Conservation (phyloP, 2,797 vertebrate species). For the Cryptoprocta ferox region DNA sequence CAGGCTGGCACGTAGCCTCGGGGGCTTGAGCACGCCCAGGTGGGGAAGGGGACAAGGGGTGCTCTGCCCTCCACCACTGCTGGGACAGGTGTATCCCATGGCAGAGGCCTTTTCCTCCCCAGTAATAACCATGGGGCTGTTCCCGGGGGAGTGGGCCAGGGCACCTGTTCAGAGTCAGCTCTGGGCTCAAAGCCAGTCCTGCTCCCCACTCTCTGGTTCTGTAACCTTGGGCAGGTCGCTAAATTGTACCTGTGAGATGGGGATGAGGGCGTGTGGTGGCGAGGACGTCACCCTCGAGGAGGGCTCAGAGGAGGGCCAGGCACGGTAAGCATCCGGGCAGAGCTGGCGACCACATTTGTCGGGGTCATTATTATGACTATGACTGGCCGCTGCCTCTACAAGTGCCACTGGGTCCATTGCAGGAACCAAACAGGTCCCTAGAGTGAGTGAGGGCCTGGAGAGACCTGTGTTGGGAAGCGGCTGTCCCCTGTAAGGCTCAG, state of each 20-base stretch:
- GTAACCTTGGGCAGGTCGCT: not conserved
- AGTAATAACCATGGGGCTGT: not conserved
- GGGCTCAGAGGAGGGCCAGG: not conserved
- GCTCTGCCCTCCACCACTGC: not conserved
- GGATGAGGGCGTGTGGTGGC: accelerated
- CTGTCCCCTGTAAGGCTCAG: not conserved
- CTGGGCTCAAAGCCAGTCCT: not conserved
- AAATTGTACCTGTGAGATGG: not conserved
- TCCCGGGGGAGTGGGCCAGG: not conserved
- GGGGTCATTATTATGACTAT: not conserved
- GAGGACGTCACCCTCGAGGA: accelerated
- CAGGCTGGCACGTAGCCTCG: conserved; percentile 62
- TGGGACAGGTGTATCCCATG: not conserved
- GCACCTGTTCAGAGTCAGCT: not conserved
- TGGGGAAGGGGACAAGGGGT: conserved; percentile 54
- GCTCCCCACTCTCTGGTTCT: not conserved
- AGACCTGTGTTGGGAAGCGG: not conserved
- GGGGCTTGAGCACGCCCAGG: conserved; percentile 64
- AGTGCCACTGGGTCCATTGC: not conserved
- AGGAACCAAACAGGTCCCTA: not conserved
- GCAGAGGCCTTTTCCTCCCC: not conserved
- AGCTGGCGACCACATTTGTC: not conserved
- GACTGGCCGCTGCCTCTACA: not conserved
- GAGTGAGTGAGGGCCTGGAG: not conserved
- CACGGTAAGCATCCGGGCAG: accelerated